These are phyloP conservation scores for Nymphalis c-album DNA, from an alignment of 2,888 invertebrate species.

Conservation along the genomic window DNA sequence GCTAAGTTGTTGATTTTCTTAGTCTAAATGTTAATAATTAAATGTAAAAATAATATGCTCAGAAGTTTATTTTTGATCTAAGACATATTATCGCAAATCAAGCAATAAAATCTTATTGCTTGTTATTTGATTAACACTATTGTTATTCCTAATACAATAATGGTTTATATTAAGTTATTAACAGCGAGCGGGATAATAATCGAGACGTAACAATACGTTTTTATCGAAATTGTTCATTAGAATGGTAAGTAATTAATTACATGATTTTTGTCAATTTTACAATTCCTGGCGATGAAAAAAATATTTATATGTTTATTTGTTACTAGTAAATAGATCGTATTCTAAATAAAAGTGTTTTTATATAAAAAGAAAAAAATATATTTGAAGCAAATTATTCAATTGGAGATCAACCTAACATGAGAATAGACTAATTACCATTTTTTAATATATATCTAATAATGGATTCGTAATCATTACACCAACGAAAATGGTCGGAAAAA, in stretches of 20 bases:
- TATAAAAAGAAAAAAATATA: conserved; percentile 22
- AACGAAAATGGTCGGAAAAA: too few relatives aligned
- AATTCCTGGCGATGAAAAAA: conserved; percentile 10
- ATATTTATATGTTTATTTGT: conserved; percentile 10
- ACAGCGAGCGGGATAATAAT: conserved; percentile 15
- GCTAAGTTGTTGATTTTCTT: background rate
- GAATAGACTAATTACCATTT: background rate
- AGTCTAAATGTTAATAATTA: background rate
- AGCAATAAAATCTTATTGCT: too few relatives aligned
- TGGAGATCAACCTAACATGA: background rate
- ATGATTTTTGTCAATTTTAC: conserved; percentile 3
- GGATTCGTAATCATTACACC: background rate
- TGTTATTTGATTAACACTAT: conserved; percentile 9
- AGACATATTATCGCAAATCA: conserved; percentile 16
- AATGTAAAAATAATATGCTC: conserved; percentile 14
- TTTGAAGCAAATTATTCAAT: background rate
- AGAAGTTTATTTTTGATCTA: conserved; percentile 1
- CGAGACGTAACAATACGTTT: conserved; percentile 1
- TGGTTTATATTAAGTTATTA: background rate
- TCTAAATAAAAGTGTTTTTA: conserved; percentile 13
- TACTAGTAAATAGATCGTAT: conserved; percentile 17
- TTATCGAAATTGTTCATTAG: background rate
- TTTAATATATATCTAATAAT: background rate
- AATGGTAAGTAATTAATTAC: background rate
- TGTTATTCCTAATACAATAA: conserved; percentile 2